Conservation (phyloP, 2,113 vertebrate genomes). For the Ceratotherium simum region DNA sequence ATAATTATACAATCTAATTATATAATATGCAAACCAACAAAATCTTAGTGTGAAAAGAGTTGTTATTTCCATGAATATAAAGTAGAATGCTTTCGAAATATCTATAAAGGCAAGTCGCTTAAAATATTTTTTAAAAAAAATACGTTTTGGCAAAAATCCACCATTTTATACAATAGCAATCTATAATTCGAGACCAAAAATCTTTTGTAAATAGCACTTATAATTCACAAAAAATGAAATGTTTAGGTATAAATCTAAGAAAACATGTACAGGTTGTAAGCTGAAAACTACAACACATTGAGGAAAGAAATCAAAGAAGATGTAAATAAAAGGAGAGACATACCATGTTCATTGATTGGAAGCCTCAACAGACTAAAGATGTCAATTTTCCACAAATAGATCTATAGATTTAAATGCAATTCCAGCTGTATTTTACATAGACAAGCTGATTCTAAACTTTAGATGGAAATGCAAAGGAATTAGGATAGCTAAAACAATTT, state of each 20-base stretch:
- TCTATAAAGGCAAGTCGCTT: not conserved
- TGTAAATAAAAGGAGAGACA: not conserved
- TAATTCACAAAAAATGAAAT: not conserved
- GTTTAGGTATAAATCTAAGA: not conserved
- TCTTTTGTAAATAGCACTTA: not conserved
- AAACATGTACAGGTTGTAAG: not conserved
- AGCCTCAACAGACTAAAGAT: not conserved
- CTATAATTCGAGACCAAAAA: not conserved
- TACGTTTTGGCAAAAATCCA: slow-evolving; percentile 4
- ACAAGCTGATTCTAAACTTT: not conserved
- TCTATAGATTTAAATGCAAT: not conserved
- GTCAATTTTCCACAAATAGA: not conserved
- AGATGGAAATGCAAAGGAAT: not conserved
- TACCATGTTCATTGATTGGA: not conserved
- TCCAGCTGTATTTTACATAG: not conserved
- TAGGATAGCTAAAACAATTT: not conserved
- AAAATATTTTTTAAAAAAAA: slow-evolving; percentile 35
- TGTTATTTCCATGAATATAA: not conserved
- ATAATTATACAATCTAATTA: not conserved
- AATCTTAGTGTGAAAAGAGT: not conserved
- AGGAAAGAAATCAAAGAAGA: not conserved
- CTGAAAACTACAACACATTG: not conserved
- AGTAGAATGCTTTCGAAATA: slow-evolving; percentile 22
- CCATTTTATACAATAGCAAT: not conserved
- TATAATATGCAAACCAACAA: not conserved